Base-by-base conservation (phyloP, 2,888 invertebrate genomes). In the Orthosia incerta region DNA sequence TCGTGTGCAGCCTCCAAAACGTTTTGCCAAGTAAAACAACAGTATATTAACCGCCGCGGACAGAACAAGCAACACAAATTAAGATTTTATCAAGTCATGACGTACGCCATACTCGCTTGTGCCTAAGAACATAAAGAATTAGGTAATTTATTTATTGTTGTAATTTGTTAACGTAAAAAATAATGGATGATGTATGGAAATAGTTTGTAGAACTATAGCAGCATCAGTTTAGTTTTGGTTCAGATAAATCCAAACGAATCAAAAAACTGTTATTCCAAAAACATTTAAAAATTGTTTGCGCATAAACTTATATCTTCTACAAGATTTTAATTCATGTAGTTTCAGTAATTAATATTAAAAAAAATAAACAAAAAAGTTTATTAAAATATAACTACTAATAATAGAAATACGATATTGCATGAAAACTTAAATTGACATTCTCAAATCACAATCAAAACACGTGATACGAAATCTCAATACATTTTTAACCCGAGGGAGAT, bases 21-120 rank as follows among this genome's bases (percentile, higher is more conserved):
- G 62, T 78, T 86, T 81, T 75, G 84, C 82, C 76, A 87, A 88
- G 85, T 82, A 74, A 83, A 86, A 81, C 86, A 81, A 87, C 86
- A 86, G 86, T 83, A 79, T 86, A 75, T 83, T 88, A 86, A 75
- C 84, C 77, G 72, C 84, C 91, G 90, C 86, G 88, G 88, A 86
- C 90, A 88, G 87, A 88, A 86, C 91, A 86, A 86, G 82, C 87
- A 86, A 86, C 86, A 89, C 91, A 93, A 93, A 95, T 94, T 94
- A 94, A 95, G 95, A 95, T 95, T 85, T 91, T 91, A 93, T 93
- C 93, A 61, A 67, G 82, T 88, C 90, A 83, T 90, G 91, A 90
- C 91, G 86, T 85, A 84, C 82, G 80, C 81, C 80, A 76, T 75
- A 81, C 86, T 74, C 78, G 82, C 80, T 83, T 89, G 85, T 83